A percentile compares a stretch with the other conserved stretches of the same genome.
Evolutionary conservation across 2,888 invertebrate species (phyloP).

Genomic region (Metopia argyrocephala): DNA sequence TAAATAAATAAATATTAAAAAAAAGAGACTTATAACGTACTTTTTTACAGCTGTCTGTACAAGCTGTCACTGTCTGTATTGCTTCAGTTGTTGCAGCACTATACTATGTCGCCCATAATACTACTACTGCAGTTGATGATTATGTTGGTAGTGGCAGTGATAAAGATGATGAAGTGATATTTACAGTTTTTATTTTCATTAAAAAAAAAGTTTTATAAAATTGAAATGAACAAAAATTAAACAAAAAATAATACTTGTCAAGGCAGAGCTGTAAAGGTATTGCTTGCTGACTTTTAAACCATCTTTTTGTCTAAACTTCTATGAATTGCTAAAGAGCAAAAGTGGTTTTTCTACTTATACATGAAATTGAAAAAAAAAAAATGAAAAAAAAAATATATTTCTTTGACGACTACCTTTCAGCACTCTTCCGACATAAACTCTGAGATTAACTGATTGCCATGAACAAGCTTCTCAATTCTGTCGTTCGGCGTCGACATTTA

Average conservation of each 20-base stretch:
- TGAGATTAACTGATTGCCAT: too few species aligned
- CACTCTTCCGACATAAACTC: too few species aligned
- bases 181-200: not conserved
- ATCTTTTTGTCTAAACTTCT: too few species aligned
- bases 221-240: not conserved
- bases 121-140: not conserved
- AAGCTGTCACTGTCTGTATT: not conserved
- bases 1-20: not conserved
- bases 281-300: too few species aligned
- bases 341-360: too few species aligned
- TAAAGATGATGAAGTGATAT: constrained; percentile 38
- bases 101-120: not conserved
- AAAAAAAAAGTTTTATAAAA: not conserved
- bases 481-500: too few species aligned
- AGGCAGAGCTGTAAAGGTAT: too few species aligned
- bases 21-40: not conserved
- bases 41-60: not conserved
- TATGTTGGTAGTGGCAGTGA: constrained; percentile 39
- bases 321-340: too few species aligned
- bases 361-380: too few species aligned
- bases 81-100: not conserved
- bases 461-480: too few species aligned
- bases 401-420: too few species aligned
- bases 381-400: too few species aligned
- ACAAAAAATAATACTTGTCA: not conserved